Base-by-base conservation (phyloP, 2,888 invertebrate genomes). In the Yponomeuta malinellus region DNA sequence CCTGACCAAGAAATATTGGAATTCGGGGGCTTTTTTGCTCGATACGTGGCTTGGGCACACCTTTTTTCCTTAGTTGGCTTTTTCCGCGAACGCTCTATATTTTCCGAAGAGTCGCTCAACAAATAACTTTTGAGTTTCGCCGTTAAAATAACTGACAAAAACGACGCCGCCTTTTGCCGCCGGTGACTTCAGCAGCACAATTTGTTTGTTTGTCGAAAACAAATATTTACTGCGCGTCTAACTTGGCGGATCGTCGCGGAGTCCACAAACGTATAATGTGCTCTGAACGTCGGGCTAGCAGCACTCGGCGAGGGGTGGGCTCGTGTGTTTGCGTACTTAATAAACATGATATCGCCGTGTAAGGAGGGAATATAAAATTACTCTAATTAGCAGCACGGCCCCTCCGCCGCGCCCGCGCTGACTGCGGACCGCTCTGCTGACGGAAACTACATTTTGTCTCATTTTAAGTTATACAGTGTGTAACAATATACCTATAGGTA, bases 291-390 rank as follows among this genome's bases (percentile, higher is more conserved):
- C 37, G 37, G 37, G 37, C 2, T 37, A 4, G 4, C 37, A 37
- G 37, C 37, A 37, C 4, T 37, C 5, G 37, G 37, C 37, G 37
- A 37, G 37, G 37, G 37, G 52, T 9, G 52, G 15, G 52, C 52
- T 12, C 2, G 52, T 59, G 52, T 59, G 52, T 59, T 59, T 59
- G 52, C 15, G 52, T 59, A 15, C 52, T 59, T 59, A 59, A 59
- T 59, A 59, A 59, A 59, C 52, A 59, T 59, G 52, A 59, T 59
- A 59, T 59, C 52, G 52, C 52, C 52, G 52, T 59, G 64, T 64
- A 31, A 64, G 31, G 64, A 31, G 29, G 29, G 31, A 64, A 29
- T 64, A 31, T 64, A 64, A 64, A 64, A 64, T 64, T 64, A 64
- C 64, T n/a, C 64, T 64, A 64, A 64, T 64, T 64, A 64, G 64